A percentile compares a stretch with the other conserved stretches of the same genome.
phyloP scores from a whole-genome alignment of 2,888 invertebrate genomes.

The Hydrotaea diabolus region DNA sequence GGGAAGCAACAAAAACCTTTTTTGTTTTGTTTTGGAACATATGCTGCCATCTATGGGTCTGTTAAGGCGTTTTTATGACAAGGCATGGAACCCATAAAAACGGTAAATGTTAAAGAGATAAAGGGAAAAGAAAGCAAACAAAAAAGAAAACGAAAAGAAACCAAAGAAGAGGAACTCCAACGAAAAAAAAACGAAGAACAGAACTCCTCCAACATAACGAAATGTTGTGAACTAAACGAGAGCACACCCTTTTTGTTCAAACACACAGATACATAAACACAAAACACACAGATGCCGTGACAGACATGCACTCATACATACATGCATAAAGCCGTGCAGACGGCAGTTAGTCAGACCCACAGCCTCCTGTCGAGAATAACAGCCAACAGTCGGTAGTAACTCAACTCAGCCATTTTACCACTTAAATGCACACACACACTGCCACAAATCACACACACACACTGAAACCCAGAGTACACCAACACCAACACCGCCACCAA shows the following conservation, averaged over 20 bases:
- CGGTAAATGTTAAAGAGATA: not conserved
- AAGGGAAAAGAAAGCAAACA: constrained; percentile 18
- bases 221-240: constrained; percentile 4
- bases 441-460: not conserved
- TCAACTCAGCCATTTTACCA: constrained; percentile 37
- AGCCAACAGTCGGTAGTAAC: not conserved
- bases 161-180: not conserved
- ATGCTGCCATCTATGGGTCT: constrained; percentile 33
- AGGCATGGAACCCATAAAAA: not conserved
- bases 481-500: not conserved
- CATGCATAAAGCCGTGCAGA: not conserved
- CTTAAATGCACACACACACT: constrained; percentile 14
- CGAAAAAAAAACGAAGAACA: constrained; percentile 1
- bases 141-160: constrained; percentile 10
- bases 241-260: constrained; percentile 34
- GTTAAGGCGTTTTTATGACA: not conserved
- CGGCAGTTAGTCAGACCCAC: not conserved
- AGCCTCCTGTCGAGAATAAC: constrained; percentile 15
- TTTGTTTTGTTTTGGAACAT: not conserved
- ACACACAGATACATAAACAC: not conserved
- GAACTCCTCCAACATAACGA: constrained; percentile 10
- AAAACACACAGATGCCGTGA: not conserved
- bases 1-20: too few species aligned
- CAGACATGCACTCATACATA: not conserved
- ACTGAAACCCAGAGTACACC: not conserved